Evolutionary conservation across 2,797 vertebrate genomes (phyloP), one percentile per base, ranked within the genome.

Genomic region (Liasis olivaceus): DNA sequence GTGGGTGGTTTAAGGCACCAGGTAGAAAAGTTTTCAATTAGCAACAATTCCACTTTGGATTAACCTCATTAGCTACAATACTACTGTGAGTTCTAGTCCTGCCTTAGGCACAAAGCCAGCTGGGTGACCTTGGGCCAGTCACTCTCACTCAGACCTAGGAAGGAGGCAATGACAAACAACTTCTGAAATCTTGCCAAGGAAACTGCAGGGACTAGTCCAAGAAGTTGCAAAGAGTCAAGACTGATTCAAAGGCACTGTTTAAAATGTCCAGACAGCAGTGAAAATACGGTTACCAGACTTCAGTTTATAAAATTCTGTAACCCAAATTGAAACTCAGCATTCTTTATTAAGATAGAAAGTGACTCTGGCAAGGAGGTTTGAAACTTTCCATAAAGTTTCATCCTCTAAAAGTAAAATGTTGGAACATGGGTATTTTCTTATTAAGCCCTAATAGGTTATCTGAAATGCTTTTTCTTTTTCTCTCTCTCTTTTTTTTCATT

Each of bases 261-360:
- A 89, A 63, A 1, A 0, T n/a, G 1, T 28, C 8, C 87, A 47
- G 66, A 93, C 22, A 88, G 22, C 89, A 91, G 93, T 69, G 54
- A 1, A 9, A 14, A 64, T 93, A n/a, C 56, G 63, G 77, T 51
- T 26, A 12, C 0, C 51, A 72, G 51, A 56, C 62, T 91, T 92
- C n/a, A 72, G n/a, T 58, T 84, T 7, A 0, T 2, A 69, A 87
- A 92, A 59, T 59, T 42, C 24, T 86, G 62, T 89, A 72, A 90
- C 64, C 36, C 8, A 59, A 51, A 0, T 54, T 91, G 81, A 94
- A 97, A 92, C 58, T 89, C 89, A 42, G 2, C 20, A 5, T 90
- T 31, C 28, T 92, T 94, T 72, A 36, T 2, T 36, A 85, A 90
- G 56, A 92, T 85, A 84, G 91, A 92, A 94, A 87, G 42, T 62